Evolutionary conservation across 2,797 vertebrate species (phyloP).

Genomic region (Amblyopsis hoosieri): DNA sequence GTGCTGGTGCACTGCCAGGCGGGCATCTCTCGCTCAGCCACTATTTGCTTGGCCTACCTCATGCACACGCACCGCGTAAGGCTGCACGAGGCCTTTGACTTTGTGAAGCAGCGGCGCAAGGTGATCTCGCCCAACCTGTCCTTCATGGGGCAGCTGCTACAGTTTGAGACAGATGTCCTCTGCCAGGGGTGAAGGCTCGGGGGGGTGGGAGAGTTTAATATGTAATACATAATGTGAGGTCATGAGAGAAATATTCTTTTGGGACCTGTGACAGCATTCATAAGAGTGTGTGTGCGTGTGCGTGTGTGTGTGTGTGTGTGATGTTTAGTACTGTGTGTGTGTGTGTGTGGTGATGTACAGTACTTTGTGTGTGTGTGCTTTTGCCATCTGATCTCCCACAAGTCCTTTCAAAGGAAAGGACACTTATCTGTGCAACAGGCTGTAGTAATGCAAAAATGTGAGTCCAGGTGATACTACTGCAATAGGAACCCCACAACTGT

Average conservation of each 20-base stretch:
- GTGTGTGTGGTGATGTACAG: neutral
- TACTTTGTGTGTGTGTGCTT: neutral
- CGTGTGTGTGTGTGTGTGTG: too few relatives aligned
- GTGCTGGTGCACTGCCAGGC: conserved; percentile 91
- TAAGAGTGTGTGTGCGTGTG: too few relatives aligned
- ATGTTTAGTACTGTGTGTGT: neutral
- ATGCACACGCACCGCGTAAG: conserved; percentile 83
- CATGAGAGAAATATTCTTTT: too few relatives aligned
- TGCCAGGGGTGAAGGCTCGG: conserved; percentile 70
- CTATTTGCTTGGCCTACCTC: conserved; percentile 89
- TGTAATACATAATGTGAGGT: too few relatives aligned
- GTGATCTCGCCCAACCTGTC: conserved; percentile 88
- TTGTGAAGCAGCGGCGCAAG: conserved; percentile 83
- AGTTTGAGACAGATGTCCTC: conserved; percentile 87
- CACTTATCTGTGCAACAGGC: too few relatives aligned
- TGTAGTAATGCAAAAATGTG: too few relatives aligned
- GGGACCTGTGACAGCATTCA: too few relatives aligned
- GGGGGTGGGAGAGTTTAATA: too few relatives aligned
- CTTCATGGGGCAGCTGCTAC: conserved; percentile 89
- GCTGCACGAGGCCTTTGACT: conserved; percentile 87
- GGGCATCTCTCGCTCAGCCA: conserved; percentile 87
- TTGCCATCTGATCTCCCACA: too few relatives aligned
- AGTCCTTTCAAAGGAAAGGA: too few relatives aligned
- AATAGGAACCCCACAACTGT: neutral
- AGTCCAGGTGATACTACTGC: neutral